phyloP scores from a whole-genome alignment of 2,888 invertebrate genomes.

The Endotricha flammealis region DNA sequence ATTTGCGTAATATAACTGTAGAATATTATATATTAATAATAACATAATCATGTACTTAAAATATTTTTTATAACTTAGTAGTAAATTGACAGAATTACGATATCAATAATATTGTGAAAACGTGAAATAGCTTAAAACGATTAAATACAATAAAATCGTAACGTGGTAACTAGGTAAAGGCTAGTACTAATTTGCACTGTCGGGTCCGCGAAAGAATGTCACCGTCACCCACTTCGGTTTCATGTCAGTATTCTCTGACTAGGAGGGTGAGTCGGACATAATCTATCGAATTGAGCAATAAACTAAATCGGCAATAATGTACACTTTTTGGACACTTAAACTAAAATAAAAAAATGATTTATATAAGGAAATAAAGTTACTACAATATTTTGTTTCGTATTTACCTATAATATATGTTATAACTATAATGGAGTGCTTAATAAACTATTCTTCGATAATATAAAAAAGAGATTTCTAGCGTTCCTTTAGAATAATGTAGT shows the following conservation, averaged over 20 bases:
- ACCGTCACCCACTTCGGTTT: too few relatives aligned
- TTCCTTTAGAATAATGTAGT: conserved; percentile 16
- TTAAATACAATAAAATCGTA: background rate
- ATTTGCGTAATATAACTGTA: background rate
- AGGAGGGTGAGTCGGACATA: too few relatives aligned
- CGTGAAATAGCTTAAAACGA: background rate
- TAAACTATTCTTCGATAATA: conserved; percentile 15
- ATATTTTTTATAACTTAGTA: background rate
- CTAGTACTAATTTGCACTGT: too few relatives aligned
- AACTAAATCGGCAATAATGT: conserved; percentile 4
- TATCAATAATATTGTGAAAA: background rate
- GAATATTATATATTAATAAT: background rate
- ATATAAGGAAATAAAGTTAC: conserved; percentile 15
- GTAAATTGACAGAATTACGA: conserved; percentile 1
- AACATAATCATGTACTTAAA: background rate
- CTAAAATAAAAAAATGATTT: background rate
- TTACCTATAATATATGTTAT: conserved; percentile 25
- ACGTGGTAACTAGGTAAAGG: too few relatives aligned
- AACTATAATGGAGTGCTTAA: conserved; percentile 29
- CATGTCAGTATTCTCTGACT: too few relatives aligned
- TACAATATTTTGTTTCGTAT: conserved; percentile 16
- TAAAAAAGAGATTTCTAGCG: conserved; percentile 24
- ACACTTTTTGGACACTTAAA: background rate
- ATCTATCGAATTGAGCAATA: conserved; percentile 13
- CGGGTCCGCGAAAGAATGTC: too few relatives aligned